Percentiles rank a stretch among this genome's conserved stretches.
Conservation (phyloP, 2,888 invertebrate species). For the Troilus luridus region DNA sequence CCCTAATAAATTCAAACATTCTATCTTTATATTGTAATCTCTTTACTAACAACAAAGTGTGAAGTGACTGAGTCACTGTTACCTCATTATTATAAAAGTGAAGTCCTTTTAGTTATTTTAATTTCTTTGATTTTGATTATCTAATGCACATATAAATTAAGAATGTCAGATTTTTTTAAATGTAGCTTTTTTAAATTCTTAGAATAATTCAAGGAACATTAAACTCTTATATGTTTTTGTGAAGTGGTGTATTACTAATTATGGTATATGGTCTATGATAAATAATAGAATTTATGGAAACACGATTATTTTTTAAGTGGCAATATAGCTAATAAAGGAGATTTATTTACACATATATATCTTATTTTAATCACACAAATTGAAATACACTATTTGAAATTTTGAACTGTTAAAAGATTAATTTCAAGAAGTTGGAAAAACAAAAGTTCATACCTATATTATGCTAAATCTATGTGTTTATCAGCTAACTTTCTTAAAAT, state of each 20-base stretch:
- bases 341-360: conserved; percentile 23
- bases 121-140: background rate
- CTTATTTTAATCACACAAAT: background rate
- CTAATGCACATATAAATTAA: background rate
- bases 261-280: background rate
- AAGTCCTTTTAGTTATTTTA: background rate
- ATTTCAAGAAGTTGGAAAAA: background rate
- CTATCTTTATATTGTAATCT: background rate
- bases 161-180: background rate
- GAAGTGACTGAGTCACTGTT: background rate
- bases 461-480: background rate
- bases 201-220: background rate
- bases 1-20: too few species aligned
- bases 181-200: background rate
- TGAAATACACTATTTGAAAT: background rate
- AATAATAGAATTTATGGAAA: background rate
- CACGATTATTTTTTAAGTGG: background rate
- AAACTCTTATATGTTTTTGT: background rate
- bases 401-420: background rate
- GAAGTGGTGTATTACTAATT: background rate
- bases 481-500: background rate
- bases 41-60: background rate
- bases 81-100: background rate
- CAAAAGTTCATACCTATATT: background rate
- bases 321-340: conserved; percentile 7